Evolutionary conservation across 2,888 invertebrate species (phyloP), one percentile per base, ranked within the genome.

Genomic region (Polyommatus iphigenia): DNA sequence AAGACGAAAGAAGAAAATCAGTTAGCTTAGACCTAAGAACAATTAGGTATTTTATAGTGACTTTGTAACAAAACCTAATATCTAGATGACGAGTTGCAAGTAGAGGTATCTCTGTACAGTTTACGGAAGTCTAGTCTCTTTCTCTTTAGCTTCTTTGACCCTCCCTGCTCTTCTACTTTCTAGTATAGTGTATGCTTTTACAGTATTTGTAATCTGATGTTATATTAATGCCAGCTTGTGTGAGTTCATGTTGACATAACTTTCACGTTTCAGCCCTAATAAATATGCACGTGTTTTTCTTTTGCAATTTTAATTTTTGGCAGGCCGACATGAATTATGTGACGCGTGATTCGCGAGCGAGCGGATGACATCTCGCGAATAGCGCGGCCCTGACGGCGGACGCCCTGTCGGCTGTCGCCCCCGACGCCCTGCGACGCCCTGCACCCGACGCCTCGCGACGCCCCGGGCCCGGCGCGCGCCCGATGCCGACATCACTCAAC

Each of bases 341-440:
- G 75, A 50, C 5, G 75, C 75, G 75, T 50, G 75, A 75, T 18
- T 29, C n/a, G 29, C 67, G 67, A 67, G 24, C 13, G 15, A 32
- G 67, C 67, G 29, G 79, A 75, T 79, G 80, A 80, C 78, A 79
- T 81, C 80, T 81, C 79, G 78, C 78, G 80, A 79, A 80, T 78
- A 77, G 75, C 78, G 78, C 78, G 78, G 41, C 78, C 77, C 76
- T 67, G 67, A 6, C 67, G 67, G 15, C 20, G 20, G 62, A 29
- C 67, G 67, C 67, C 29, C 50, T 50, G 15, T 50, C 50, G 41
- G 10, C 62, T 62, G 62, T 29, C 62, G 24, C 62, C 62, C 62
- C 24, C 24, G 62, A 62, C 78, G 41, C 75, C 78, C 78, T 78
- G 78, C 76, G 54, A 10, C 78, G 41, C 71, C 78, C 77, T 77